These are phyloP conservation scores for Brevipalpus yothersi DNA, from an alignment of 1,140 invertebrate species.

Conservation along the genomic window DNA sequence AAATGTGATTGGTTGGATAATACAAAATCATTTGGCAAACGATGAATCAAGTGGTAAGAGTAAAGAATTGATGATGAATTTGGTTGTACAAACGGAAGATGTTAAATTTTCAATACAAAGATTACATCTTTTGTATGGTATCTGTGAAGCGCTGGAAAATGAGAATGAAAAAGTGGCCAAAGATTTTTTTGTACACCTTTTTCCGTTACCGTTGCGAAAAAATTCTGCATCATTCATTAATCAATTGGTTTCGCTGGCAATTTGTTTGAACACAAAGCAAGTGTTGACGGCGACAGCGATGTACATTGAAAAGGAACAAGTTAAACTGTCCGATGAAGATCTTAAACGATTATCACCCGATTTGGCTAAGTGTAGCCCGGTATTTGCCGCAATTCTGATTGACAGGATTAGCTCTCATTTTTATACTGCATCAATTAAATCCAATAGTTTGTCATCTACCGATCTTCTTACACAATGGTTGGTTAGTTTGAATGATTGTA, in stretches of 20 bases:
- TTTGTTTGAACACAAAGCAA: not conserved
- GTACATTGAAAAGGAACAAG: constrained; percentile 1
- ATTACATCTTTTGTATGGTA: not conserved
- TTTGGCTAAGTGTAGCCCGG: not conserved
- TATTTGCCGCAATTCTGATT: not conserved
- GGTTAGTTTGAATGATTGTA: not conserved
- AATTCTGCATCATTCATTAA: not conserved
- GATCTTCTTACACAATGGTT: not conserved
- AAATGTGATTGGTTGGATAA: not conserved
- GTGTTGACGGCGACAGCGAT: not conserved
- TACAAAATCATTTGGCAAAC: not conserved
- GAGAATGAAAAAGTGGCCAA: not conserved
- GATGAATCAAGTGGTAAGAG: not conserved
- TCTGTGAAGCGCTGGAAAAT: not conserved
- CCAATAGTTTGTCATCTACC: not conserved
- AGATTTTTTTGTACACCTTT: not conserved
- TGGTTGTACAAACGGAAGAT: constrained; percentile 1
- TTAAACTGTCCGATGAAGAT: not conserved
- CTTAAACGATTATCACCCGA: not conserved
- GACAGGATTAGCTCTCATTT: not conserved
- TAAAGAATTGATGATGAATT: not conserved
- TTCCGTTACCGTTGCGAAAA: not conserved
- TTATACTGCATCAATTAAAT: not conserved
- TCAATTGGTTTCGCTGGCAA: constrained; percentile 1
- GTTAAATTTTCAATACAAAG: not conserved